Base-by-base conservation (phyloP, 2,113 vertebrate species). In the Scatophagus argus region DNA sequence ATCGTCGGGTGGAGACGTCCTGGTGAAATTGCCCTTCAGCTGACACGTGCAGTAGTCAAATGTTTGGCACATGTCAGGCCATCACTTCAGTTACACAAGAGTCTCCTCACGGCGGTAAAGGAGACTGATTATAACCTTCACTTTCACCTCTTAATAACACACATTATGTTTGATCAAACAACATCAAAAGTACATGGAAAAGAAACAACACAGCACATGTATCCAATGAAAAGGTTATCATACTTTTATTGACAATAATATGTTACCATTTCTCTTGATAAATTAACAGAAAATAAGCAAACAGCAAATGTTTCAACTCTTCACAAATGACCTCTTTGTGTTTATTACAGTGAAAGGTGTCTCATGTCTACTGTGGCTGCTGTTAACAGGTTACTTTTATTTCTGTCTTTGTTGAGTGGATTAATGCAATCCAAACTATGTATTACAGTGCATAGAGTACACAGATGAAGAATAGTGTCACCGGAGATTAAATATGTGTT, bases 231-330 rank as follows among this genome's bases (percentile, higher is more conserved):
- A 27, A 1, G 49, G 25, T 43, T 74, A 49, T 58, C 64, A 71
- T 64, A 86, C 3, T 71, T 93, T 92, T 87, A 91, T 87, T 92
- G 83, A 76, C 70, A 89, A 70, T 72, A 55, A 65, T 62, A 82
- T 74, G 58, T 81, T 10, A 67, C 72, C 72, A 87, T 52, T 38
- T 85, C n/a, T 83, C 66, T n/a, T 60, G 34, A 90, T 83, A 86
- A 87, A 86, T 87, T 46, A 72, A 80, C 56, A 74, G 51, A 9
- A 81, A 68, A 34, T 77, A 56, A 61, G 38, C 65, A 52, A 87
- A 74, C 47, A 65, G 19, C 13, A 65, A 59, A 55, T 64, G 56
- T 56, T 69, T 70, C 11, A 59, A 43, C 58, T 44, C 25, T 71
- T 84, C 54, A 54, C 81, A 89, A 81, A 66, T 31, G 74, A 8